These are phyloP conservation scores for Mionectes olivaceus DNA, from an alignment of 2,797 vertebrate species.

Conservation along the genomic window DNA sequence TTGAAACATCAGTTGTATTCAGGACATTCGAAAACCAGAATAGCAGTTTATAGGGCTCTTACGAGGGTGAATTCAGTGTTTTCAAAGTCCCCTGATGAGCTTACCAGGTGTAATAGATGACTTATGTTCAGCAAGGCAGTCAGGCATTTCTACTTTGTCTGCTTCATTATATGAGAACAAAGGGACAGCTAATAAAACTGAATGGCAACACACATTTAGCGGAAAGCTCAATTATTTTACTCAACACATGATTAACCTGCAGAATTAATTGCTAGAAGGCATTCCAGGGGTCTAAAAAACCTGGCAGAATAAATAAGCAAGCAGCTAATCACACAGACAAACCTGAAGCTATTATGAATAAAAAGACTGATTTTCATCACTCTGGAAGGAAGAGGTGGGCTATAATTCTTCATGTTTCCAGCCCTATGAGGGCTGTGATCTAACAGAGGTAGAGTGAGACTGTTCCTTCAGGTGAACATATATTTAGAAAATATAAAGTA, in stretches of 20 bases:
- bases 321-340: not conserved
- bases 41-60: not conserved
- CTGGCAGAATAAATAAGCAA: not conserved
- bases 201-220: not conserved
- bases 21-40: not conserved
- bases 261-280: slow-evolving; percentile 40
- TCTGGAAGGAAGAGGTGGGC: not conserved
- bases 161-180: slow-evolving; percentile 34
- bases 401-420: not conserved
- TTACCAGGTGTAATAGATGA: slow-evolving; percentile 1
- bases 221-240: slow-evolving; percentile 44
- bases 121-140: slow-evolving; percentile 21
- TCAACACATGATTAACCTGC: slow-evolving; percentile 17
- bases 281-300: not conserved
- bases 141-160: slow-evolving; percentile 19
- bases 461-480: not conserved
- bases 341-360: not conserved
- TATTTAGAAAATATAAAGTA: not conserved
- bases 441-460: not conserved
- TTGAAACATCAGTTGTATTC: not conserved
- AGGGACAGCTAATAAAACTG: slow-evolving; percentile 32
- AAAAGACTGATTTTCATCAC: not conserved
- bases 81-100: not conserved
- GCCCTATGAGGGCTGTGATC: not conserved
- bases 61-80: not conserved